Base-by-base conservation (phyloP, 1,140 invertebrate genomes). In the Protaetia brevitarsis region DNA sequence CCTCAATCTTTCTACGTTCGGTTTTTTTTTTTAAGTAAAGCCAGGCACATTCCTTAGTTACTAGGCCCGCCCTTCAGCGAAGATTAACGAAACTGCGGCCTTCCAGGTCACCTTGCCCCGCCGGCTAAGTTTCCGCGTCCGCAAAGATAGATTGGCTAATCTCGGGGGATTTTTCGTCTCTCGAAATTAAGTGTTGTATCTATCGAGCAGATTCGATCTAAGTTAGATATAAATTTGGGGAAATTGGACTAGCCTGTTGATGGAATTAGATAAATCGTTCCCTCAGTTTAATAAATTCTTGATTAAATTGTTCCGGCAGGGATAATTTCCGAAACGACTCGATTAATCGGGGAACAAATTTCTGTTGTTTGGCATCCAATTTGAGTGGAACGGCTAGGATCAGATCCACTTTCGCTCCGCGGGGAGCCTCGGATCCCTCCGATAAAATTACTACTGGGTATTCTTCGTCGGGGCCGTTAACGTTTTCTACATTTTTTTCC, bases 101-200 rank as follows among this genome's bases (percentile, higher is more conserved):
- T 37, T 3, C 3, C 10, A 0, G 34, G 34, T 19, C 41, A 23
- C 16, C 41, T 51, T 34, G 8, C 31, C 13, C 13, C 31, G 4
- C 31, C 8, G 37, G 11, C n/a, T n/a, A n/a, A 51, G 16, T 51
- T 51, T 21, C 41, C 26, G 10, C 16, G 21, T 23, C 41, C 41
- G 11, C 19, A 51, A n/a, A 51, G 41, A 51, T 51, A 51, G 21
- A 51, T 51, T 51, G 41, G 41, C 11, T 51, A 51, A 51, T 51
- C 41, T 51, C 41, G 41, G 26, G 41, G 19, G 41, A 51, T 51
- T 51, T 51, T 51, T 51, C 41, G 21, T 51, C 16, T 51, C 41
- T 23, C 19, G 41, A 23, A 51, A 51, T 51, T 51, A 51, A 51
- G 41, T 51, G 41, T 51, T 51, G 41, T 51, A 51, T 19, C 41